Evolutionary conservation across 2,888 invertebrate genomes (phyloP), one percentile per base, ranked within the genome.

Genomic region (Philereme transversata): DNA sequence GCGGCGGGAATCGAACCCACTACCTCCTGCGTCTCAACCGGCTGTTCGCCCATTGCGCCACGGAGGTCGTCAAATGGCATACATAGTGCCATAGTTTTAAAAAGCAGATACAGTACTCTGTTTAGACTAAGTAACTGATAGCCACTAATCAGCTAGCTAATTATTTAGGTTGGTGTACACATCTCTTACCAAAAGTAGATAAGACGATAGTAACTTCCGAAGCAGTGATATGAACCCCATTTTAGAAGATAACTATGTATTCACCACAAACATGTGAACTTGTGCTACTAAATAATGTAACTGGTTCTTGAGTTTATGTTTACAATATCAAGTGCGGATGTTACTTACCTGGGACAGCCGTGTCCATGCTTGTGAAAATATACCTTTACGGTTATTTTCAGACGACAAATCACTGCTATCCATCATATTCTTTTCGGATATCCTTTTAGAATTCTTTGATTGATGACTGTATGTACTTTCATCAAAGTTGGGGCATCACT

Each of bases 321-420:
- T 47, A 22, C 40, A 36, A 51, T 9, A 9, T 44, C 22, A 35
- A 45, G 48, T 9, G 22, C n/a, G 6, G 10, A 38, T 40, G 11
- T 48, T 43, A 60, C 57, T 65, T 86, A 95, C 95, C 94, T 96
- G 95, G 75, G 94, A 95, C 83, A 95, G 82, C 83, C 95, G 93
- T 55, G 93, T 94, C 93, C 94, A 94, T 68, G 94, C 93, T 90
- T 95, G 95, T 69, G 94, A 94, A 76, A 95, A 82, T 73, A 94
- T 91, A 82, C 94, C 94, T 88, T 93, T 94, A 83, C 93, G 94
- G 73, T 86, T 85, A 74, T 84, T 82, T 79, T 95, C 92, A 79
- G 93, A 86, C 69, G 93, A 86, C 83, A 95, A 90, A 93, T 95
- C 95, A 83, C 95, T 95, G 88, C 95, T 95, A 93, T 95, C 95